These are phyloP conservation scores for Drosophila oshimai DNA, from an alignment of 1,140 invertebrate genomes.

Conservation along the genomic window DNA sequence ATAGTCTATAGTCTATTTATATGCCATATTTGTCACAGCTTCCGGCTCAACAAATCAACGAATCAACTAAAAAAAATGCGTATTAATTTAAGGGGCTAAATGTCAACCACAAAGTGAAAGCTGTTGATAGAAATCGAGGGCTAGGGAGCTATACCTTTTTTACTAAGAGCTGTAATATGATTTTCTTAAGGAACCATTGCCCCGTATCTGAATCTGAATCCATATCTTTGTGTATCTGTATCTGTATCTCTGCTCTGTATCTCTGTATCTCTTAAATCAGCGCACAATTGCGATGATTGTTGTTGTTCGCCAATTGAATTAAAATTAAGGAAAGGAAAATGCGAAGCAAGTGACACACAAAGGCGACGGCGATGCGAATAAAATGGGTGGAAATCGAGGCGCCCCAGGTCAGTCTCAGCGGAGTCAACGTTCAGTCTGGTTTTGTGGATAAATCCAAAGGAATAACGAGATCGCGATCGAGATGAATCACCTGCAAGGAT, in stretches of 20 bases:
- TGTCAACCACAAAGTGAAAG: not conserved
- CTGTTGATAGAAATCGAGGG: not conserved
- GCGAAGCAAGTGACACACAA: slow-evolving; percentile 46
- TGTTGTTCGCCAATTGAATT: slow-evolving; percentile 61
- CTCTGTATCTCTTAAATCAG: slow-evolving; percentile 38
- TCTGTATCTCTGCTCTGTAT: slow-evolving; percentile 12
- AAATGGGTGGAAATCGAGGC: slow-evolving; percentile 36
- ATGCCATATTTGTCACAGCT: slow-evolving; percentile 14
- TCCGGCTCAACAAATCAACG: slow-evolving; percentile 15
- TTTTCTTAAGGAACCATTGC: not conserved
- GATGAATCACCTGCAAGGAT: slow-evolving; percentile 33
- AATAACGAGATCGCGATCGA: not conserved
- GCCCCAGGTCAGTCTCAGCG: slow-evolving; percentile 44
- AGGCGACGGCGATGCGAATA: slow-evolving; percentile 37
- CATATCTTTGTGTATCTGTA: not conserved
- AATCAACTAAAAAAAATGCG: slow-evolving; percentile 11
- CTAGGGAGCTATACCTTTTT: not conserved
- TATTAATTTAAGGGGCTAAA: not conserved
- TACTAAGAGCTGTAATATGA: not conserved
- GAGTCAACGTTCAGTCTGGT: slow-evolving; percentile 43
- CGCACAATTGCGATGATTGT: slow-evolving; percentile 44
- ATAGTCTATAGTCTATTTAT: slow-evolving; percentile 9
- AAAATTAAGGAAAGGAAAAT: too few relatives aligned
- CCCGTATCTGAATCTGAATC: not conserved
- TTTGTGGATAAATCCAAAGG: not conserved